Evolutionary conservation across 1,140 invertebrate species (phyloP), one percentile per base, ranked within the genome.

Genomic region (Listronotus bonariensis): DNA sequence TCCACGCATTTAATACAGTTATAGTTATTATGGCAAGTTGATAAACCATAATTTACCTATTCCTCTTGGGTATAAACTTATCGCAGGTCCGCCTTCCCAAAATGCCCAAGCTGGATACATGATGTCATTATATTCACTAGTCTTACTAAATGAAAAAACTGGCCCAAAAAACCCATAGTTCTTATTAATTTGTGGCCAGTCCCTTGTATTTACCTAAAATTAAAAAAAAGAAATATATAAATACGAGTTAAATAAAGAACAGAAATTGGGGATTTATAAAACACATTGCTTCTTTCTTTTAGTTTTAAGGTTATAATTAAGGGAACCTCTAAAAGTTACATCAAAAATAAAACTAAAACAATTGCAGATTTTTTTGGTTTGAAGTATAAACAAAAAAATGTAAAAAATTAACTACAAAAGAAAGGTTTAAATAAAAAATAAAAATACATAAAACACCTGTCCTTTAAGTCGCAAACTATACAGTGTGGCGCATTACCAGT

Each of bases 51-150:
- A 26, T 26, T 26, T 26, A 26, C 77, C 96, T 55, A 98, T 86
- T 38, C 96, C 96, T 54, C 86, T 90, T 0, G 96, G 96, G 82
- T 97, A 96, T 7, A 97, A 79, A 45, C 89, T 88, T 68, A 98
- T 97, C 3, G 96, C 96, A 42, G 96, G 96, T 1, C 96, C 96
- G 45, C 96, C 96, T 82, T 95, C 93, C 95, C 95, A 97, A 81
- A 99, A 98, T 32, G 92, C 89, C 96, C 96, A 98, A 0, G 96
- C 92, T 48, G 96, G 96, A 83, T 97, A 98, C 84, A 91, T 93
- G 61, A 98, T 96, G 76, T 99, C 96, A 77, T 86, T 85, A 80
- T 95, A 93, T 14, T 93, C 87, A 48, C 79, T 74, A 12, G 89
- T 92, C 86, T 97, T 98, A 79, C 95, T 98, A 74, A 98, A 98